phyloP scores from a whole-genome alignment of 2,888 invertebrate genomes.

The Cryptus armator region DNA sequence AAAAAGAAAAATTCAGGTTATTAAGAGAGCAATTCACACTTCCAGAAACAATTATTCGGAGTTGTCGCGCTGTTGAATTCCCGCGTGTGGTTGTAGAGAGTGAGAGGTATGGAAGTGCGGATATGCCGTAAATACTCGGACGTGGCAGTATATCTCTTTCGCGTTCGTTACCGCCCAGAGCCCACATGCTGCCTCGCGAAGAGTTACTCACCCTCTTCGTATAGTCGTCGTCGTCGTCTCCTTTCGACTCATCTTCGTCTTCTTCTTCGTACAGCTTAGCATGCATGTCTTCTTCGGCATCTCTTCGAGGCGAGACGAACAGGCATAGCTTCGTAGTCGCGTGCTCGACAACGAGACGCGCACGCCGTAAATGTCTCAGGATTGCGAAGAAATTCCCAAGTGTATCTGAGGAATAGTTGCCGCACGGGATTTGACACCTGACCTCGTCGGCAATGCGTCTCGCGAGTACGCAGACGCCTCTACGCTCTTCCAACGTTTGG shows the following conservation, averaged over 20 bases:
- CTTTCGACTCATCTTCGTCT: conserved; percentile 60
- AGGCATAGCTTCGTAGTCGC: conserved; percentile 48
- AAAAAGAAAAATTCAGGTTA: conserved; percentile 69
- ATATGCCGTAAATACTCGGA: conserved; percentile 84
- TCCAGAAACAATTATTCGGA: conserved; percentile 84
- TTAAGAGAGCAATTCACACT: conserved; percentile 82
- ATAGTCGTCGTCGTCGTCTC: conserved; percentile 29
- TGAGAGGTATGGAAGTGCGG: conserved; percentile 75
- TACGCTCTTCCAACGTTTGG: conserved; percentile 35
- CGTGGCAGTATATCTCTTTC: conserved; percentile 84
- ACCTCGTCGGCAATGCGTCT: conserved; percentile 77
- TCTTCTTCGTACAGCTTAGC: conserved; percentile 39
- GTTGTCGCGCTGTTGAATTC: conserved; percentile 78
- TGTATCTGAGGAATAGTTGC: conserved; percentile 60
- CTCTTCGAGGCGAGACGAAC: conserved; percentile 58
- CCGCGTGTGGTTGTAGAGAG: conserved; percentile 75
- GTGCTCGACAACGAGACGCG: conserved; percentile 34
- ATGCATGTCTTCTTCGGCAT: conserved; percentile 65
- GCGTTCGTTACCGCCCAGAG: conserved; percentile 83
- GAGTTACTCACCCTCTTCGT: conserved; percentile 52
- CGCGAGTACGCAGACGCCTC: conserved; percentile 66
- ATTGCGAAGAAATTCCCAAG: conserved; percentile 54
- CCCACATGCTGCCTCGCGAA: conserved; percentile 81
- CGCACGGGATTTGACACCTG: conserved; percentile 76
- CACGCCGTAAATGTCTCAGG: conserved; percentile 46